Conservation (phyloP, 1,140 invertebrate species). For the Sycophila sp. region DNA sequence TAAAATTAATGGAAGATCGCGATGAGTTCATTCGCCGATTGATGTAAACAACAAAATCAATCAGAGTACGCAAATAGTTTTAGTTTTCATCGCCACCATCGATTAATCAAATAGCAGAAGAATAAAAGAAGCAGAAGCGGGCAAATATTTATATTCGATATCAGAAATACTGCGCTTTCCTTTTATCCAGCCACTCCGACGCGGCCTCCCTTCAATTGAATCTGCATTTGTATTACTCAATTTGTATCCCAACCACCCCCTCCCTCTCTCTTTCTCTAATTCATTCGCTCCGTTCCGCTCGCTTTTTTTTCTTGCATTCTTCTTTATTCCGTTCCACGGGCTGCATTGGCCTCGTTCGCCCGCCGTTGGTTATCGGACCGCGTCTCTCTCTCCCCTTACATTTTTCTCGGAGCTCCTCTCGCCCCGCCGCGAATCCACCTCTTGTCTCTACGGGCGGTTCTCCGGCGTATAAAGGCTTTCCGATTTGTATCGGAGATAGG, state of each 20-base stretch:
- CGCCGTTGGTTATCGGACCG: not conserved
- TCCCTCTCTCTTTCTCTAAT: not conserved
- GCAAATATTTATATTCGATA: too few relatives aligned
- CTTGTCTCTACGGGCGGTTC: not conserved
- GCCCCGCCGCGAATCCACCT: too few relatives aligned
- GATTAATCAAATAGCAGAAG: too few relatives aligned
- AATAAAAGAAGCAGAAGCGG: too few relatives aligned
- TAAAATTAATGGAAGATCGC: too few relatives aligned
- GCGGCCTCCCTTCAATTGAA: too few relatives aligned
- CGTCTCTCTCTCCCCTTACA: not conserved
- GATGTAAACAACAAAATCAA: too few relatives aligned
- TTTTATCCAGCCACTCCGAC: too few relatives aligned
- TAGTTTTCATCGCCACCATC: too few relatives aligned
- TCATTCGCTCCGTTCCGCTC: not conserved
- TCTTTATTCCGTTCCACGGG: not conserved
- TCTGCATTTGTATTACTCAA: constrained; percentile 1
- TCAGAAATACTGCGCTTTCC: too few relatives aligned
- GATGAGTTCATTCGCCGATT: too few relatives aligned
- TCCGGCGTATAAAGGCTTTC: constrained; percentile 18
- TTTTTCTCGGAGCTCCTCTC: not conserved
- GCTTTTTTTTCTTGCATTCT: not conserved
- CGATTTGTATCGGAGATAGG: constrained; percentile 23
- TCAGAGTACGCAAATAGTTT: too few relatives aligned
- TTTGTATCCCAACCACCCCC: not conserved
- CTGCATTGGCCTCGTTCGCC: not conserved